Base-by-base conservation (phyloP, 1,140 invertebrate species). In the Caenorhabditis brenneri region DNA sequence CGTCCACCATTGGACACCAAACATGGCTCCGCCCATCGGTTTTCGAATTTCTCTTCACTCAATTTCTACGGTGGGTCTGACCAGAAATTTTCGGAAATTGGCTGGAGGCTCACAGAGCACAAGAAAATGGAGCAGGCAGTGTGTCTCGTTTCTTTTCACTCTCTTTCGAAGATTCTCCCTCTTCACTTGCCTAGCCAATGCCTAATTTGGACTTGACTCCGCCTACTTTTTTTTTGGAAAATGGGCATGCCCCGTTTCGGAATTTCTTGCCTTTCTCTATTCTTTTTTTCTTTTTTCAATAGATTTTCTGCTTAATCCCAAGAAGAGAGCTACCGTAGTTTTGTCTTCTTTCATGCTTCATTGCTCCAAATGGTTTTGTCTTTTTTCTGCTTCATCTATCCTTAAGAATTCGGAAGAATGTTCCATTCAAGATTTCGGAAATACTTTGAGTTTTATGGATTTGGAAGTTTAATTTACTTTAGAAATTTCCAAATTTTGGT, bases 1-100 rank as follows among this genome's bases (percentile, higher is more conserved):
- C 12, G 39, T 42, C 39, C 39, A 42, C 39, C 39, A 42, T 42
- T 42, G 39, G 39, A 15, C 53, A 27, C 24, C 24, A 55, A 10
- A 55, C 22, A 74, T 24, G n/a, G n/a, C 65, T 42, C 65, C 65
- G 19, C 65, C 65, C 65, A 42, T 24, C 42, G 42, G 3, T 29
- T 36, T 33, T 74, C 22, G 53, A 12, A 55, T n/a, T 22, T 24
- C 22, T 1, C 53, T 22, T 55, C 27, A 10, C 15, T 51, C 48
- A 5, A 10, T 19, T 51, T 51, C 48, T 24, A 27, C 27, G 53
- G 53, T 27, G 53, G 60, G n/a, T 42, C 19, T 33, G 46, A 36
- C 65, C 65, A 74, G 65, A 74, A 74, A 24, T 74, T 74, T 74
- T 74, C 65, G 65, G 65, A 74, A 74, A 74, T 74, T 74, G 65